Percentiles rank a stretch among this genome's conserved stretches.
These are phyloP conservation scores for Siniperca knerii DNA, from an alignment of 2,113 vertebrate species.

Conservation along the genomic window DNA sequence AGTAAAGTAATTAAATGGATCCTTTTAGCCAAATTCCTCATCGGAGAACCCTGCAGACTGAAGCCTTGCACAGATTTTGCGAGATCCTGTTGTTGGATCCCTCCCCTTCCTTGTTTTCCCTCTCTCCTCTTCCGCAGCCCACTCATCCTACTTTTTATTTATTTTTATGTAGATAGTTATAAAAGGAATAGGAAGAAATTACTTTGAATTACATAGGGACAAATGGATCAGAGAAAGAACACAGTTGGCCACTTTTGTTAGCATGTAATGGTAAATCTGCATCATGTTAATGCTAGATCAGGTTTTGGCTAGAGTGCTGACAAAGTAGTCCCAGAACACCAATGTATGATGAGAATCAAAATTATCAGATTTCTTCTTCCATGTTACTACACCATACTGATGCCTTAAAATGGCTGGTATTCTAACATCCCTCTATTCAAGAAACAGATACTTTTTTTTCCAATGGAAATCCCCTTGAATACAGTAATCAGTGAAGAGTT, in stretches of 20 bases:
- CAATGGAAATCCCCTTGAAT: slow-evolving; percentile 45
- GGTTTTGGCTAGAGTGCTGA: not conserved
- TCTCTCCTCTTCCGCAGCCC: no score
- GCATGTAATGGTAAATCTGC: not conserved
- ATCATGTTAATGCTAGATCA: not conserved
- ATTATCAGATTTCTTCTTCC: not conserved
- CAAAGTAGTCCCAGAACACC: not conserved
- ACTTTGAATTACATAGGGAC: not conserved
- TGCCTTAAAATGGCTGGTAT: not conserved
- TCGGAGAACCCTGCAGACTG: not conserved
- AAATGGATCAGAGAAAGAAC: not conserved
- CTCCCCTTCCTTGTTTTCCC: slow-evolving; percentile 15
- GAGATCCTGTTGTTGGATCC: not conserved
- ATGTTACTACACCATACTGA: not conserved
- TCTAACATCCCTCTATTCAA: not conserved
- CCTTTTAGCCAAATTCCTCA: not conserved
- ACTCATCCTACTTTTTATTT: no score
- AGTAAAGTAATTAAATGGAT: not conserved
- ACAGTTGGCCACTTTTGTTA: not conserved
- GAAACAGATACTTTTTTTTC: slow-evolving; percentile 6
- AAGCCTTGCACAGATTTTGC: not conserved
- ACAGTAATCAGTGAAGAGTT: slow-evolving; percentile 56
- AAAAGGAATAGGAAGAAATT: slow-evolving; percentile 6
- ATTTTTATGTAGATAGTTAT: no score
- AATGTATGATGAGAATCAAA: not conserved